Conservation (phyloP, 2,797 vertebrate genomes). For the Chelon labrosus region DNA sequence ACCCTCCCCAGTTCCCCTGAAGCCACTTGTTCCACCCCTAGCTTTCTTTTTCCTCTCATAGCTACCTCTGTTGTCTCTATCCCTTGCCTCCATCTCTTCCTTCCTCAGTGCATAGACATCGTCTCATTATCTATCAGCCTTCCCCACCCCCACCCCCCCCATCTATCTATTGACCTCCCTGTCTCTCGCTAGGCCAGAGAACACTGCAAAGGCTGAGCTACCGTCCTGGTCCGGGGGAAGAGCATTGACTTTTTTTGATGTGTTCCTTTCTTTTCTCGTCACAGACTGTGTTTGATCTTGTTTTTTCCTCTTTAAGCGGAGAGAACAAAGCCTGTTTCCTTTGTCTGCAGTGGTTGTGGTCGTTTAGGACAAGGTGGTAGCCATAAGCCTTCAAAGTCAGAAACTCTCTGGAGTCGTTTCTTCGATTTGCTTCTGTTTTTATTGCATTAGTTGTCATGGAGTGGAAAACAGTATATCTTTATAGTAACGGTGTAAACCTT, state of each 20-base stretch:
- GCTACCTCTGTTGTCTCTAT: constrained; percentile 45
- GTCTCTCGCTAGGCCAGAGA: constrained; percentile 64
- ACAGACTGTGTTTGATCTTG: constrained; percentile 84
- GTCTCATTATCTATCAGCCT: constrained; percentile 11
- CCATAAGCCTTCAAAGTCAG: constrained; percentile 85
- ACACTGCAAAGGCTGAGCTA: constrained; percentile 70
- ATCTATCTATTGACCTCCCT: constrained; percentile 47
- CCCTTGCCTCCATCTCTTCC: not conserved
- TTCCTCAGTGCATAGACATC: constrained; percentile 11
- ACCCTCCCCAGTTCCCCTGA: constrained; percentile 18
- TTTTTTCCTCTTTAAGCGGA: constrained; percentile 79
- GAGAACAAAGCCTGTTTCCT: constrained; percentile 76
- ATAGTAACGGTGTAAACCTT: constrained; percentile 86
- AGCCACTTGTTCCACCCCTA: not conserved
- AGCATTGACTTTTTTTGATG: constrained; percentile 79
- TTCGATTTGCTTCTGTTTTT: constrained; percentile 81
- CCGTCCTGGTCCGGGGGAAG: constrained; percentile 58
- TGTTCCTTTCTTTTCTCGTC: constrained; percentile 80
- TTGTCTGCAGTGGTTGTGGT: constrained; percentile 85
- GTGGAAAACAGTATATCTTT: constrained; percentile 88
- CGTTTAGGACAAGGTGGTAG: constrained; percentile 86
- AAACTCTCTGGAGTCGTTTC: constrained; percentile 78
- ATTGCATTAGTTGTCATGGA: constrained; percentile 88
- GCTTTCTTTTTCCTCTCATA: constrained; percentile 21
- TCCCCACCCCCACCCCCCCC: constrained; percentile 1